phyloP scores from a whole-genome alignment of 2,797 vertebrate species.

The Ambastaia sidthimunki region DNA sequence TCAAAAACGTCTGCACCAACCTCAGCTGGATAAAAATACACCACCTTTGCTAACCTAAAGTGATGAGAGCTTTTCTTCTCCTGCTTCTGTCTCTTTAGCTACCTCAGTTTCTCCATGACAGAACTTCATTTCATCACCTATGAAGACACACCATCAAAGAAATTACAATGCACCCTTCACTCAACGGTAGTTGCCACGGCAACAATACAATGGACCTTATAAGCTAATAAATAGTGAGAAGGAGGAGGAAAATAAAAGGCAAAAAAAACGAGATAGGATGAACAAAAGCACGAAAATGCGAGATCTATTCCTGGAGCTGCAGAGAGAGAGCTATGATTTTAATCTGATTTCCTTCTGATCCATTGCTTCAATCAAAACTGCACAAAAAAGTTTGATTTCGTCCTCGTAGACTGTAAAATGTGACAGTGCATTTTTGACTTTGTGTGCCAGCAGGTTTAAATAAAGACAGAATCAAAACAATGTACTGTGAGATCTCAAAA shows the following conservation, averaged over 20 bases:
- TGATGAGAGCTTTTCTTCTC: slow-evolving; percentile 29
- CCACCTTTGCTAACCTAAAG: slow-evolving; percentile 55
- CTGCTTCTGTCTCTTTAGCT: slow-evolving; percentile 26
- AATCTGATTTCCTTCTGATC: slow-evolving; percentile 30
- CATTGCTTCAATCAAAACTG: slow-evolving; percentile 14
- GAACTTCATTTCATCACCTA: slow-evolving; percentile 55
- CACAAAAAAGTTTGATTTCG: slow-evolving; percentile 4
- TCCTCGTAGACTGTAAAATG: slow-evolving; percentile 16
- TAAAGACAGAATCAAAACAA: neutral
- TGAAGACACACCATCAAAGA: slow-evolving; percentile 67
- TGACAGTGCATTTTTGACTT: neutral
- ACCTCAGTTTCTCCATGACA: slow-evolving; percentile 32
- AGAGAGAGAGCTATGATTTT: slow-evolving; percentile 22
- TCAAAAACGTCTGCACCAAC: slow-evolving; percentile 37
- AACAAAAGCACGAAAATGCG: slow-evolving; percentile 62
- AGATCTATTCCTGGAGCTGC: slow-evolving; percentile 66
- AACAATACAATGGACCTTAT: slow-evolving; percentile 79
- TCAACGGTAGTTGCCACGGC: slow-evolving; percentile 79
- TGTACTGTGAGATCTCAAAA: slow-evolving; percentile 11
- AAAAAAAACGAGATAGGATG: slow-evolving; percentile 47
- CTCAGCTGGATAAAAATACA: slow-evolving; percentile 50
- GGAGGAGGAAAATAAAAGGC: slow-evolving; percentile 49
- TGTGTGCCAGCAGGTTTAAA: slow-evolving; percentile 4
- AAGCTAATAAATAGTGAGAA: slow-evolving; percentile 73
- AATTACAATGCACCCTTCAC: slow-evolving; percentile 55